Conservation (phyloP, 2,888 invertebrate species). For the Chloroclystis v-ata region DNA sequence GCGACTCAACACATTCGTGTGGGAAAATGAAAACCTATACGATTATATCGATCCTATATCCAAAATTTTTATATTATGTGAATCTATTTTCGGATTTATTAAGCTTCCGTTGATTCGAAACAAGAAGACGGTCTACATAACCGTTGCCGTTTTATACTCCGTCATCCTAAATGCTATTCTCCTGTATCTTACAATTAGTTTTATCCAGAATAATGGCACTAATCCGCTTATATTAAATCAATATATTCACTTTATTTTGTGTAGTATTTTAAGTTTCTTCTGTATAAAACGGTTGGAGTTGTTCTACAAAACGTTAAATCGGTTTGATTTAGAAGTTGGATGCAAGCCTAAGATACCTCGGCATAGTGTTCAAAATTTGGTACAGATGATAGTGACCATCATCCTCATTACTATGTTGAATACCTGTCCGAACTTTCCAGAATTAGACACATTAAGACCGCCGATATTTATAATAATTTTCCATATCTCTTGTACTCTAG, state of each 20-base stretch:
- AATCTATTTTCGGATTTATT: slow-evolving; percentile 38
- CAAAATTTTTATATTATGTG: slow-evolving; percentile 38
- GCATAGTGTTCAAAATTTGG: slow-evolving; percentile 37
- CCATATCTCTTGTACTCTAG: slow-evolving; percentile 35
- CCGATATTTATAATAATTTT: not conserved
- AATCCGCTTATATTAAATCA: slow-evolving; percentile 6
- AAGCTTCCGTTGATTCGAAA: slow-evolving; percentile 37
- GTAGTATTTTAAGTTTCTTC: slow-evolving; percentile 32
- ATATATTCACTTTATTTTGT: slow-evolving; percentile 30
- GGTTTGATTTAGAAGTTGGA: slow-evolving; percentile 45
- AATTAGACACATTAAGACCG: not conserved
- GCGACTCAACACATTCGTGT: slow-evolving; percentile 45
- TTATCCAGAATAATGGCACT: too few relatives aligned
- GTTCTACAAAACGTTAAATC: slow-evolving; percentile 42
- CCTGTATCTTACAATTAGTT: slow-evolving; percentile 2
- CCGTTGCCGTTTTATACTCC: slow-evolving; percentile 31
- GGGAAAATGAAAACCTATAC: slow-evolving; percentile 28
- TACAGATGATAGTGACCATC: slow-evolving; percentile 30
- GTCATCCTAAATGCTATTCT: slow-evolving; percentile 15
- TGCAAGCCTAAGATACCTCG: slow-evolving; percentile 39
- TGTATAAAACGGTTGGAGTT: slow-evolving; percentile 37
- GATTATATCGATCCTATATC: slow-evolving; percentile 41
- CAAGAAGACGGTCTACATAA: slow-evolving; percentile 24
- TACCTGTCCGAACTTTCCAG: too few relatives aligned
- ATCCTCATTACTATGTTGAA: slow-evolving; percentile 13